Evolutionary conservation across 1,140 invertebrate species (phyloP).

Genomic region (Platorchestia sp.): DNA sequence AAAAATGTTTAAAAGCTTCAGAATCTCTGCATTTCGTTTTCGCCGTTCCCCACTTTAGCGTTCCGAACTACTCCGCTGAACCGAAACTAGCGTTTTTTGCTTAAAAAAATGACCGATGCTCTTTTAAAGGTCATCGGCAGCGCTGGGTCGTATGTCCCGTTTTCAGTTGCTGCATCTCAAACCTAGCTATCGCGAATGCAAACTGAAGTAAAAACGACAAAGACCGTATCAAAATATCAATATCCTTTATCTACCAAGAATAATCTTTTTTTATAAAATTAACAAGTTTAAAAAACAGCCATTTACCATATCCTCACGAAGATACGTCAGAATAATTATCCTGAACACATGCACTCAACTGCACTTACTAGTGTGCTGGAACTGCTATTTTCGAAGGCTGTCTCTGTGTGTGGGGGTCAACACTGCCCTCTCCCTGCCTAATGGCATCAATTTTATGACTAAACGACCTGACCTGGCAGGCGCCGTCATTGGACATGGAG

Average conservation of each 20-base stretch:
- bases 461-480: background rate
- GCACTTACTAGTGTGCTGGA: background rate
- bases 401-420: background rate
- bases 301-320: background rate
- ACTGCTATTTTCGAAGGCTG: background rate
- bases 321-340: background rate
- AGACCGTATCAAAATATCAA: background rate
- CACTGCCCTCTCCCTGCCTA: background rate
- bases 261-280: background rate
- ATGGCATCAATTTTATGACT: background rate
- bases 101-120: background rate
- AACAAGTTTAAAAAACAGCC: background rate
- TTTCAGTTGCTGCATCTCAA: background rate
- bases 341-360: background rate
- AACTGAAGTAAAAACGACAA: no score
- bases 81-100: background rate
- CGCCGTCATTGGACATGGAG: background rate
- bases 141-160: background rate
- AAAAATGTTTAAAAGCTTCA: background rate
- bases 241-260: background rate
- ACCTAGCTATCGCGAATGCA: background rate
- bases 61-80: background rate
- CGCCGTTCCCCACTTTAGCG: background rate
- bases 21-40: background rate
- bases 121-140: background rate